phyloP scores from a whole-genome alignment of 2,113 vertebrate species.

The Oryzias melastigma region DNA sequence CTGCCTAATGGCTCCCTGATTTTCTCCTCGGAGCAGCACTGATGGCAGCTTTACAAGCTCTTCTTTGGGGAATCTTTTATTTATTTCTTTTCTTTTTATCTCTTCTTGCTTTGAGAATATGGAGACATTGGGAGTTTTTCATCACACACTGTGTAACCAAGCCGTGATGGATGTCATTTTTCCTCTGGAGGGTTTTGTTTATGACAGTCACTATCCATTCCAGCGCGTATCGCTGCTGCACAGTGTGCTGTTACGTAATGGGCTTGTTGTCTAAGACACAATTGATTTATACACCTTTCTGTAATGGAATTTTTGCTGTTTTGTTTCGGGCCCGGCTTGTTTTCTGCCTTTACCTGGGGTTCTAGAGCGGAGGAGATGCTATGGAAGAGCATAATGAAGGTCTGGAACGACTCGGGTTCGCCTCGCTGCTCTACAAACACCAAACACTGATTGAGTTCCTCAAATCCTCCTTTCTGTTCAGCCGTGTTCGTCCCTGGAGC shows the following conservation, averaged over 20 bases:
- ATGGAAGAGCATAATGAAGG: constrained; percentile 47
- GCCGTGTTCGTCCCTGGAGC: neutral
- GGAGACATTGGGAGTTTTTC: constrained; percentile 28
- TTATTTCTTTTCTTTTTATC: constrained; percentile 8
- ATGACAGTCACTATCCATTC: constrained; percentile 59
- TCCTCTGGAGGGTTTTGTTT: constrained; percentile 54
- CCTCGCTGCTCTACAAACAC: constrained; percentile 25
- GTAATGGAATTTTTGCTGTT: constrained; percentile 37
- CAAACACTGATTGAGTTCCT: too few species aligned
- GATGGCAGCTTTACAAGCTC: constrained; percentile 26
- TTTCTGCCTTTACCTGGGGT: constrained; percentile 39
- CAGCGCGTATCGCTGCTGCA: constrained; percentile 39
- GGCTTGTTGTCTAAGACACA: constrained; percentile 46
- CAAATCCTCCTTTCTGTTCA: neutral
- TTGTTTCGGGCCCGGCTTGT: constrained; percentile 26
- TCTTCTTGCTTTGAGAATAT: constrained; percentile 14
- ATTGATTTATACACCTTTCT: constrained; percentile 55
- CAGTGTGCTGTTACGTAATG: constrained; percentile 50
- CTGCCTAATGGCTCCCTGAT: constrained; percentile 41
- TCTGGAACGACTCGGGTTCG: constrained; percentile 33
- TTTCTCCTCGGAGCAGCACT: constrained; percentile 6
- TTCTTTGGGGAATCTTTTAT: constrained; percentile 35
- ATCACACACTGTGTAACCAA: constrained; percentile 6
- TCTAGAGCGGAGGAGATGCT: constrained; percentile 44
- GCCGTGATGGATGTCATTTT: constrained; percentile 62